These are phyloP conservation scores for Eristalis arbustorum DNA, from an alignment of 2,888 invertebrate species.

Conservation along the genomic window DNA sequence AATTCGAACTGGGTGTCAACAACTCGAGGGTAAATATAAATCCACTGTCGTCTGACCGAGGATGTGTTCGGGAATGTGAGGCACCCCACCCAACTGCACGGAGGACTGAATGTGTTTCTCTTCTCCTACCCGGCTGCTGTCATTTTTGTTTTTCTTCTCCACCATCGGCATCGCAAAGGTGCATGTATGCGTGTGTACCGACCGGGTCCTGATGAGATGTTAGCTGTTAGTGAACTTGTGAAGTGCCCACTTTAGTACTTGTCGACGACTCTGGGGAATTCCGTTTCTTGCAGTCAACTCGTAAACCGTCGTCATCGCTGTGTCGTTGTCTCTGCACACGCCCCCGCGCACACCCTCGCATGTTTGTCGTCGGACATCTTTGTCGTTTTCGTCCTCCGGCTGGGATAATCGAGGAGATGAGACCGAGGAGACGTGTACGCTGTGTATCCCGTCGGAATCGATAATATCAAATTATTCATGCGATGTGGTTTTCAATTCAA, in stretches of 20 bases:
- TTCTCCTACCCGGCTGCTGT: slow-evolving; percentile 10
- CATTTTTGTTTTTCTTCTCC: neutral
- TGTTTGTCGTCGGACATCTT: slow-evolving; percentile 23
- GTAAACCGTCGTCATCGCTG: slow-evolving; percentile 50
- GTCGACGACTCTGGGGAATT: slow-evolving; percentile 67
- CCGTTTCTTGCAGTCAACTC: slow-evolving; percentile 58
- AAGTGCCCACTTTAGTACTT: slow-evolving; percentile 69
- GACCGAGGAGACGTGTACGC: slow-evolving; percentile 20
- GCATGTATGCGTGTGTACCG: slow-evolving; percentile 5
- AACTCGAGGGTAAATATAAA: slow-evolving; percentile 36
- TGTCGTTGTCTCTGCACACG: slow-evolving; percentile 27
- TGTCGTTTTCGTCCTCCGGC: slow-evolving; percentile 39
- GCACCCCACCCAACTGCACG: neutral
- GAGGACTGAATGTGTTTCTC: neutral
- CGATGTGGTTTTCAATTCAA: slow-evolving; percentile 71
- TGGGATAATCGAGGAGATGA: slow-evolving; percentile 33
- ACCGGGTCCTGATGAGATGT: slow-evolving; percentile 50
- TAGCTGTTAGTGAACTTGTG: slow-evolving; percentile 66
- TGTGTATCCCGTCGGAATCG: slow-evolving; percentile 61
- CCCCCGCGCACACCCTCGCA: neutral
- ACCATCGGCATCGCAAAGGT: neutral
- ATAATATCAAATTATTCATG: slow-evolving; percentile 71
- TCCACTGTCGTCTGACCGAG: slow-evolving; percentile 41
- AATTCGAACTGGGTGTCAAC: slow-evolving; percentile 32
- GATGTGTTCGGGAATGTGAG: slow-evolving; percentile 28